Evolutionary conservation across 2,113 vertebrate species (phyloP), one percentile per base, ranked within the genome.

Genomic region (Pelobates fuscus): DNA sequence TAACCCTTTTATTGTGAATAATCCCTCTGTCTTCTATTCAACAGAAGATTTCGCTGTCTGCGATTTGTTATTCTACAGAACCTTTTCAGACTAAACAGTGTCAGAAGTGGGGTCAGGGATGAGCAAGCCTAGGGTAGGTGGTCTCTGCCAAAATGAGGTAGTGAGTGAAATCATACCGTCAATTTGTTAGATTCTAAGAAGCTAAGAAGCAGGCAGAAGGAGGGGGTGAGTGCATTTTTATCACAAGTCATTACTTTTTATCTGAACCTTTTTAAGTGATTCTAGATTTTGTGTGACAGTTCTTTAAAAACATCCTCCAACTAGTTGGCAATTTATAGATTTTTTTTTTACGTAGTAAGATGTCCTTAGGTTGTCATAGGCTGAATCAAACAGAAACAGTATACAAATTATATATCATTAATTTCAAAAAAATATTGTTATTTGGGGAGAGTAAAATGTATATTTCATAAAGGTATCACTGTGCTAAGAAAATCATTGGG

Each of bases 71-170:
- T 21, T 25, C 12, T 59, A 23, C 71, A 75, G 62, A 58, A 44
- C 18, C 21, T 30, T 59, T 44, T 17, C 26, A 75, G 71, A 75
- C 71, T 75, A 75, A 75, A 75, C 71, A 67, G 18, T 44, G 27
- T 37, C 41, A 41, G 26, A 58, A 10, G 30, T 29, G 24, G 58
- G 24, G 52, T 44, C 52, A 58, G n/a, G 63, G 18, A 57, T 75
- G 24, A 41, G 27, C 46, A 32, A 67, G 52, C 32, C 18, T 44
- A 6, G 2, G 64, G 49, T 75, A 75, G 71, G 71, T 75, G 71
- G 71, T 75, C 71, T 67, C 2, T 32, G 41, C 30, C 20, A 5
- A 65, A 52, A 64, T 55, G 67, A 61, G 69, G 15, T 32, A 27
- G 27, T 11, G 26, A 62, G 70, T 32, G 18, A 23, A 44, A 67